These are phyloP conservation scores for Mus spretus DNA, from an alignment of 2,797 vertebrate genomes.

Conservation along the genomic window DNA sequence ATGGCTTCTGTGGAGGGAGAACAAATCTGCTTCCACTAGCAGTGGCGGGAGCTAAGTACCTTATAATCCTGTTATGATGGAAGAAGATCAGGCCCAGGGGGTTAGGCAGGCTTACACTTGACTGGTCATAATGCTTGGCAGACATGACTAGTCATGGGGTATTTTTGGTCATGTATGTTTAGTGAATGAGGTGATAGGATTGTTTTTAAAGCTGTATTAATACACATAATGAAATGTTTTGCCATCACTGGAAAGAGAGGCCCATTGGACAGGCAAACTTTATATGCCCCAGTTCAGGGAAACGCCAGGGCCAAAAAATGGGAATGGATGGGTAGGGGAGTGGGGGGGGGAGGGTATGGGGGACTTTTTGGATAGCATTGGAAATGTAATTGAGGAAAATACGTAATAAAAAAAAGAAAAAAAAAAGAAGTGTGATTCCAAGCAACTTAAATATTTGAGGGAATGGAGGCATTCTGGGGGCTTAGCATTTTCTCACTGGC, in stretches of 20 bases:
- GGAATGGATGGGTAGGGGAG: too few relatives aligned
- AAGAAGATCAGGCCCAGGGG: constrained; percentile 27
- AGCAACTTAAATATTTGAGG: constrained; percentile 32
- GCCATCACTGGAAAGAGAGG: too few relatives aligned
- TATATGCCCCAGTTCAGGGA: too few relatives aligned
- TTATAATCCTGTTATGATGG: constrained; percentile 76
- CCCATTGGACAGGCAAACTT: too few relatives aligned
- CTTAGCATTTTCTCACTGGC: neutral
- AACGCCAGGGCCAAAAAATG: too few relatives aligned
- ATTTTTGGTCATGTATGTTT: neutral
- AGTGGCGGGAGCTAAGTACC: constrained; percentile 56
- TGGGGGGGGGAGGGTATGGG: too few relatives aligned
- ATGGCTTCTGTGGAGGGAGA: constrained; percentile 63
- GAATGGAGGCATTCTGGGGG: neutral
- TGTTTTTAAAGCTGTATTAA: constrained; percentile 13
- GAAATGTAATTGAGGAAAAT: too few relatives aligned
- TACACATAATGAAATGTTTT: neutral
- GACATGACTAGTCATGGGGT: neutral
- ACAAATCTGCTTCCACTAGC: constrained; percentile 78
- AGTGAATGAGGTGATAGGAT: neutral
- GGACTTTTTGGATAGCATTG: too few relatives aligned
- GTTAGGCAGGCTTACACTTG: neutral
- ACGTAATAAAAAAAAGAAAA: too few relatives aligned
- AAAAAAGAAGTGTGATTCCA: neutral
- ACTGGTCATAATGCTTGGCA: constrained; percentile 47